phyloP scores from a whole-genome alignment of 2,888 invertebrate species.

The Griposia aprilina region DNA sequence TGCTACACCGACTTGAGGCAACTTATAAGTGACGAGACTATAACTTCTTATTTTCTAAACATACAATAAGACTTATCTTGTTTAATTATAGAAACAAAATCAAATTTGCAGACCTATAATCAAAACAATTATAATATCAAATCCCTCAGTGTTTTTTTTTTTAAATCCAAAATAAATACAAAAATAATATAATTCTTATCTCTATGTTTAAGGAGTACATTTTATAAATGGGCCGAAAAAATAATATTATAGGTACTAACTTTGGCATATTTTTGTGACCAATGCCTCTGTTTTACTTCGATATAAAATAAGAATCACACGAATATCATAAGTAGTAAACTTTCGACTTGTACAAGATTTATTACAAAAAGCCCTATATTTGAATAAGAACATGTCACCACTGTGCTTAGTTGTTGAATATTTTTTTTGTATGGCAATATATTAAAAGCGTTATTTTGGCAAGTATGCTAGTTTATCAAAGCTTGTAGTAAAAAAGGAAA shows the following conservation, averaged over 20 bases:
- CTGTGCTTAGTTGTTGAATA: slow-evolving; percentile 25
- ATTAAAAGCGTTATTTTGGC: background rate
- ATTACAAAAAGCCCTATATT: slow-evolving; percentile 21
- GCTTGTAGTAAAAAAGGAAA: background rate
- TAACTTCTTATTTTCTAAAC: slow-evolving; percentile 2
- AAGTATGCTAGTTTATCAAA: background rate
- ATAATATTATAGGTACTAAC: slow-evolving; percentile 75
- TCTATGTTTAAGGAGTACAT: slow-evolving; percentile 56
- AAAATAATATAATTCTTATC: slow-evolving; percentile 51
- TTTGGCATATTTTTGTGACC: slow-evolving; percentile 87
- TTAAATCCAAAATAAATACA: slow-evolving; percentile 50
- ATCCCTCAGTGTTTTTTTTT: slow-evolving; percentile 28
- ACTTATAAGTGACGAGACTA: slow-evolving; percentile 15
- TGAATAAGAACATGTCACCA: slow-evolving; percentile 10
- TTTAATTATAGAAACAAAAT: slow-evolving; percentile 31
- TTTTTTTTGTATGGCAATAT: background rate
- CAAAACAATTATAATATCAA: slow-evolving; percentile 35
- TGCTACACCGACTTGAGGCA: slow-evolving; percentile 27
- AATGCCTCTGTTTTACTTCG: slow-evolving; percentile 69
- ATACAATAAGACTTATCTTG: slow-evolving; percentile 17
- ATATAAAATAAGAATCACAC: slow-evolving; percentile 54
- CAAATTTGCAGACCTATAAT: slow-evolving; percentile 33
- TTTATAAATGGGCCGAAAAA: slow-evolving; percentile 65
- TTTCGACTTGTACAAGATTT: slow-evolving; percentile 50
- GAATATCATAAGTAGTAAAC: slow-evolving; percentile 48